Evolutionary conservation across 2,113 vertebrate species (phyloP), one percentile per base, ranked within the genome.

Genomic region (Falco punctatus): DNA sequence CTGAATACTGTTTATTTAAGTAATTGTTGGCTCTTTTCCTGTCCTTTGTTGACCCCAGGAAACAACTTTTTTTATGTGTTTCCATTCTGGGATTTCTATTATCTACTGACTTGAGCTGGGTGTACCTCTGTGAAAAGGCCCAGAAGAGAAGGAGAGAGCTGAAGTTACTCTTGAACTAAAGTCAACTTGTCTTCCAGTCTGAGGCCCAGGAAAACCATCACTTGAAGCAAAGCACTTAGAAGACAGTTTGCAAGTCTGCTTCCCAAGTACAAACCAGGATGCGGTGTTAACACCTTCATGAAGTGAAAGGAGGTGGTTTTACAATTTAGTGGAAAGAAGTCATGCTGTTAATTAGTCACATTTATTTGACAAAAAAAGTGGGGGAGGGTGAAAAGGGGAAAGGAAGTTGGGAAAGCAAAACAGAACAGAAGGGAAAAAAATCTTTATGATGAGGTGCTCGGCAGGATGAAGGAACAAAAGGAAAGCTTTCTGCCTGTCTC

Each of bases 381-480:
- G 81, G 54, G 74, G 59, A 84, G 88, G 82, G 82, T 83, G 59
- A 81, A 86, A 88, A 85, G 81, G 59, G 28, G 84, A 93, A 97
- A 94, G 93, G 83, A 95, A 95, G 86, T 40, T 79, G 58, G 66
- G 51, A 85, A 94, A 78, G 70, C 84, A 93, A 94, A 91, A 87
- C 90, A 83, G 90, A 94, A 38, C 51, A 86, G 75, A 92, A 93
- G 70, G 88, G 71, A 74, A 95, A 96, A 96, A 97, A 97, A 98
- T 97, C 96, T 98, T 98, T 97, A 96, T 97, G 94, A 97, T 97
- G 96, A 98, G 97, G 93, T 96, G 89, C 97, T 91, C 35, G 64
- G 91, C 96, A 96, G 96, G 98, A 98, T 97, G 97, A 97, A 97
- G 97, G 96, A 97, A 98, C 98, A 98, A 98, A 98, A 97, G 97